Percentiles rank a stretch among this genome's conserved stretches.
Conservation (phyloP, 1,140 invertebrate species). For the Caenorhabditis elegans region WBcel235 BX284605.5:5956501-5957000, state of each 20-base stretch:
- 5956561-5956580: neutral
- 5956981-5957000: neutral
- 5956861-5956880: neutral
- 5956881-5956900: constrained; percentile 15
- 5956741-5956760: too few relatives aligned
- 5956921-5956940: neutral
- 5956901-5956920: neutral
- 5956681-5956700: too few relatives aligned
- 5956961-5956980: neutral
- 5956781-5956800: neutral
- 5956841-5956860: constrained; percentile 4
- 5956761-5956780: too few relatives aligned
- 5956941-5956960: neutral
- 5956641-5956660: too few relatives aligned
- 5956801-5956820: constrained; percentile 12
- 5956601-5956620: neutral
- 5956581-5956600: neutral
- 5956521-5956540: neutral
- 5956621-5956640: too few relatives aligned
- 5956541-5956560: neutral
- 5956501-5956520: neutral
- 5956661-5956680: too few relatives aligned
- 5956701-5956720: neutral
- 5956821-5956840: constrained; percentile 29
- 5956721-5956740: neutral